Conservation (phyloP, 1,140 invertebrate species). For the Drosophila suzukii region DNA sequence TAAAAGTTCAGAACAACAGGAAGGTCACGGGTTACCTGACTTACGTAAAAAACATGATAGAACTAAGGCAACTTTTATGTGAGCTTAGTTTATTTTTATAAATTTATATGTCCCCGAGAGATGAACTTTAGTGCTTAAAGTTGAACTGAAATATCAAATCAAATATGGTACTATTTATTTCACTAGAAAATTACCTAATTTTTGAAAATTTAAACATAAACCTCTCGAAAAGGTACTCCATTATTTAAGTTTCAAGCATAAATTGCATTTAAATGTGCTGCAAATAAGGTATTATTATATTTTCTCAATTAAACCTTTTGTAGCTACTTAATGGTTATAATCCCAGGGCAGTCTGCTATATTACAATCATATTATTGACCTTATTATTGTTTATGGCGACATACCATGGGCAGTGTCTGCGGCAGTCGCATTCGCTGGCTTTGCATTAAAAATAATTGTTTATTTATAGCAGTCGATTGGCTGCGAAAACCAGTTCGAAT, state of each 20-base stretch:
- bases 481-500: slow-evolving; percentile 52
- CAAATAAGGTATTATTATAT: background rate
- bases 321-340: background rate
- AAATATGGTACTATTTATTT: too few relatives aligned
- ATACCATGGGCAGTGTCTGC: slow-evolving; percentile 31
- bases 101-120: background rate
- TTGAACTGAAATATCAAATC: too few relatives aligned
- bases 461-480: slow-evolving; percentile 66
- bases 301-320: background rate
- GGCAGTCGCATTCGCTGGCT: slow-evolving; percentile 26
- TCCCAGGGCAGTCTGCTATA: too few relatives aligned
- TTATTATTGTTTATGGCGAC: slow-evolving; percentile 26
- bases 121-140: too few relatives aligned
- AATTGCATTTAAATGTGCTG: background rate
- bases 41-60: background rate
- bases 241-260: background rate
- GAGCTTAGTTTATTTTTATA: too few relatives aligned
- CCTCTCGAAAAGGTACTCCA: background rate
- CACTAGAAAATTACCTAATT: too few relatives aligned
- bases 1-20: background rate
- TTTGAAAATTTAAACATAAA: too few relatives aligned
- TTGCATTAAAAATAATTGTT: slow-evolving; percentile 55
- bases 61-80: background rate
- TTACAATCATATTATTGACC: slow-evolving; percentile 4
- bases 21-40: background rate